These are phyloP conservation scores for Parazoanthus atlanticus DNA, from an alignment of 92 coral and sea anemone genomes.

Conservation along the genomic window DNA sequence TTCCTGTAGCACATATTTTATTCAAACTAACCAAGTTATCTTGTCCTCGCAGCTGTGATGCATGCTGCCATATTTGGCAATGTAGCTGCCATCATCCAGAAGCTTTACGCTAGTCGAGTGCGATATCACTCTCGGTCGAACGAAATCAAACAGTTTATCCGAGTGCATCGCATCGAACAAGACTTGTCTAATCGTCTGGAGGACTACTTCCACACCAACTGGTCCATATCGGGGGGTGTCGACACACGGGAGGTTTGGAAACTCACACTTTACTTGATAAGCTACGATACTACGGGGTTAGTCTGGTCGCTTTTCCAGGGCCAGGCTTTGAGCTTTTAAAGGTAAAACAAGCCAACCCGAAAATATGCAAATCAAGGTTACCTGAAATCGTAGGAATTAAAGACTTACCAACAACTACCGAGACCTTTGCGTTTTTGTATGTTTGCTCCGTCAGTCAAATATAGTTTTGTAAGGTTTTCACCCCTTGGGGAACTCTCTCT, in stretches of 20 bases:
- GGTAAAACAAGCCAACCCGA: too few species aligned
- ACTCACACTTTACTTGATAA: not conserved
- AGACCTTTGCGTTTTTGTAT: too few species aligned
- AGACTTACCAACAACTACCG: too few species aligned
- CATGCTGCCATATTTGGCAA: conserved; percentile 97
- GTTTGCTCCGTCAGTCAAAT: too few species aligned
- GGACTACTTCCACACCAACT: conserved; percentile 88
- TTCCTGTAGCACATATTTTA: too few species aligned
- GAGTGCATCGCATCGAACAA: conserved; percentile 83
- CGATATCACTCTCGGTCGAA: conserved; percentile 89
- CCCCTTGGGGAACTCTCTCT: too few species aligned
- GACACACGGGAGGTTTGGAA: conserved; percentile 84
- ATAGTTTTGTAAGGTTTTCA: too few species aligned
- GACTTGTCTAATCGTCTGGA: conserved; percentile 84
- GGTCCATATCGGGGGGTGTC: conserved; percentile 92
- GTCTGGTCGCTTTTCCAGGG: too few species aligned
- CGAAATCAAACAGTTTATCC: conserved; percentile 90
- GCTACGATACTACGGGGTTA: not conserved
- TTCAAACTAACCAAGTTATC: too few species aligned
- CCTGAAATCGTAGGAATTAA: too few species aligned
- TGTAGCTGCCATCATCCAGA: conserved; percentile 92
- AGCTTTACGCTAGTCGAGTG: conserved; percentile 86
- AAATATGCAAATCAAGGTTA: too few species aligned
- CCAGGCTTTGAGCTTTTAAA: too few species aligned
- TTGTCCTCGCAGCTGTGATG: conserved; percentile 75